phyloP scores from a whole-genome alignment of 1,140 invertebrate genomes.

The Lanistes nyassanus region DNA sequence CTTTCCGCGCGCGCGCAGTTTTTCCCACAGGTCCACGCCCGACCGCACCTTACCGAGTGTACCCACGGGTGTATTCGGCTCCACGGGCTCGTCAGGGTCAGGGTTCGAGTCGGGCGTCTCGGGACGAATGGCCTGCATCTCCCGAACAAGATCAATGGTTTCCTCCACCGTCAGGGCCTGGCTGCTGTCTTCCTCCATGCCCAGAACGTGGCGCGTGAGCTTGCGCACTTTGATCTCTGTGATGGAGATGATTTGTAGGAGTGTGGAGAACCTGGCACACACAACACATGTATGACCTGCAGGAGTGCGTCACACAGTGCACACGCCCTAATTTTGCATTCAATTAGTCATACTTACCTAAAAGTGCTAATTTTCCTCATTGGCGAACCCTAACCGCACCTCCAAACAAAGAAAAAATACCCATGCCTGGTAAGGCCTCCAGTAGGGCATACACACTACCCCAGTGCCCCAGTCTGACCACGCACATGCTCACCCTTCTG shows the following conservation, averaged over 20 bases:
- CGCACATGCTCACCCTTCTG: too few relatives aligned
- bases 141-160: constrained; percentile 37
- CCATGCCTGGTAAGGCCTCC: too few relatives aligned
- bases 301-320: constrained; percentile 67
- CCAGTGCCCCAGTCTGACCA: too few relatives aligned
- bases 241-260: constrained; percentile 59
- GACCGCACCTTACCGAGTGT: constrained; percentile 8
- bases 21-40: constrained; percentile 38
- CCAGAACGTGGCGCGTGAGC: constrained; percentile 24
- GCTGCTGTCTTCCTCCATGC: not conserved
- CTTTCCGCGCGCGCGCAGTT: constrained; percentile 32
- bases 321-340: constrained; percentile 68
- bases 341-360: too few relatives aligned
- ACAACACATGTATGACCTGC: constrained; percentile 66
- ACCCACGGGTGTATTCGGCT: constrained; percentile 9
- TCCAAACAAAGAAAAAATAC: too few relatives aligned
- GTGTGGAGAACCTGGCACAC: constrained; percentile 59
- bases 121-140: constrained; percentile 38
- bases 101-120: constrained; percentile 21
- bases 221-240: constrained; percentile 44
- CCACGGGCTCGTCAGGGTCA: constrained; percentile 22
- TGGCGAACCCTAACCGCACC: too few relatives aligned
- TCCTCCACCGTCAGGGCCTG: constrained; percentile 34
- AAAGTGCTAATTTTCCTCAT: too few relatives aligned
- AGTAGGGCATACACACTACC: too few relatives aligned